Conservation (phyloP, 2,797 vertebrate genomes). For the Bovichtus diacanthus region DNA sequence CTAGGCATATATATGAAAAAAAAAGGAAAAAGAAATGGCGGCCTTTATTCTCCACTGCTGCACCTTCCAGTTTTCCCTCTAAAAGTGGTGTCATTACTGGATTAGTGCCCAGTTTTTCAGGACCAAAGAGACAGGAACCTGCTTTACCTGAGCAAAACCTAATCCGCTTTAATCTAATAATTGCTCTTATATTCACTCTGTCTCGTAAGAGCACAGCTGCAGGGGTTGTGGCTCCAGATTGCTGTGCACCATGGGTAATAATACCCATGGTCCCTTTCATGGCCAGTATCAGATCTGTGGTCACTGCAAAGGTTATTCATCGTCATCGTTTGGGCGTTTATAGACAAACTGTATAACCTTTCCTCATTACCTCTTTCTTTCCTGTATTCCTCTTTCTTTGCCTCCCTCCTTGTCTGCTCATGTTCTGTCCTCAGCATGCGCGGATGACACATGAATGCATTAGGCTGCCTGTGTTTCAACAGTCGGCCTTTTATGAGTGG, state of each 20-base stretch:
- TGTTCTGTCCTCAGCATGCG: constrained; percentile 28
- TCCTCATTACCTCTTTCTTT: constrained; percentile 22
- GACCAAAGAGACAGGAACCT: constrained; percentile 56
- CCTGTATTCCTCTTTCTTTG: background rate
- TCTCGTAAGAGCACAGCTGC: constrained; percentile 68
- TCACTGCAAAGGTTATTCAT: constrained; percentile 34
- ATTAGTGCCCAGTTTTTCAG: constrained; percentile 63
- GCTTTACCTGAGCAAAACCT: constrained; percentile 66
- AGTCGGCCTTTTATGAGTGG: constrained; percentile 77
- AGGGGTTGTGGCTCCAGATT: constrained; percentile 58
- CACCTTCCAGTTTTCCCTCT: constrained; percentile 45
- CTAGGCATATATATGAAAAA: background rate
- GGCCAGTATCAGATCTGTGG: constrained; percentile 42
- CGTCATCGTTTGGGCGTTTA: constrained; percentile 35
- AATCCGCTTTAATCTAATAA: constrained; percentile 80
- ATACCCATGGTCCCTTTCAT: constrained; percentile 55
- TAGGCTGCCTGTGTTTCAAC: constrained; percentile 74
- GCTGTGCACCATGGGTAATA: constrained; percentile 65
- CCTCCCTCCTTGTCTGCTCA: constrained; percentile 14
- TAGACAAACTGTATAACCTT: constrained; percentile 47
- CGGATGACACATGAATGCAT: constrained; percentile 48
- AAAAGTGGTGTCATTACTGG: constrained; percentile 70
- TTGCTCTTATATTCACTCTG: constrained; percentile 69
- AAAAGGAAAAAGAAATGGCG: constrained; percentile 31
- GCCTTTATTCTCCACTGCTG: constrained; percentile 29